Conservation (phyloP, 1,140 invertebrate species). For the Apis cerana region DNA sequence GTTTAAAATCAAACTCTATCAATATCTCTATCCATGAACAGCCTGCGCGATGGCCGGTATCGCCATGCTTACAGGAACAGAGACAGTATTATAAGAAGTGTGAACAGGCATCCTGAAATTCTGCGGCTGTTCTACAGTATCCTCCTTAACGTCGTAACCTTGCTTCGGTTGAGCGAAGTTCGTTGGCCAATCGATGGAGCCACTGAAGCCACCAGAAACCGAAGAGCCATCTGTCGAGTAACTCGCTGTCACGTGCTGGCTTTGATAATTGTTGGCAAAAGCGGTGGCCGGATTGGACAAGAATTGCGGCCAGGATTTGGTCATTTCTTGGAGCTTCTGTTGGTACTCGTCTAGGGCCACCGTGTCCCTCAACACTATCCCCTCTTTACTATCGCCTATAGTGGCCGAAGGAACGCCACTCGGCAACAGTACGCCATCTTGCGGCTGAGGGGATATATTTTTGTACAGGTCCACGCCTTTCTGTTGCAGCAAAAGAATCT, state of each 20-base stretch:
- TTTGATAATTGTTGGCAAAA: neutral
- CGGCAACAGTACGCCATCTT: constrained; percentile 42
- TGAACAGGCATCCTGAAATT: constrained; percentile 65
- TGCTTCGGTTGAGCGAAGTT: constrained; percentile 59
- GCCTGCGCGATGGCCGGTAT: neutral
- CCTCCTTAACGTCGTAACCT: constrained; percentile 67
- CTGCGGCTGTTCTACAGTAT: constrained; percentile 54
- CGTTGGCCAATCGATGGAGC: constrained; percentile 29
- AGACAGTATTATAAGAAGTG: constrained; percentile 27
- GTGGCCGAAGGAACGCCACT: constrained; percentile 55
- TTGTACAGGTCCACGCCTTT: constrained; percentile 10
- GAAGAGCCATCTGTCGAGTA: neutral
- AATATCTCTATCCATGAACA: constrained; percentile 20
- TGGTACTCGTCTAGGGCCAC: constrained; percentile 72
- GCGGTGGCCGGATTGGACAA: neutral
- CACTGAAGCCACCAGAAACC: neutral
- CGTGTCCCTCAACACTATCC: constrained; percentile 69
- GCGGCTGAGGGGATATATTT: neutral
- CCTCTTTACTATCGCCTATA: constrained; percentile 58
- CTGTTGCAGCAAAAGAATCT: neutral
- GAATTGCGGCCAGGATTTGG: constrained; percentile 69
- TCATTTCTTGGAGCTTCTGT: constrained; percentile 71
- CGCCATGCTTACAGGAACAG: neutral
- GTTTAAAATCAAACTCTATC: no score
- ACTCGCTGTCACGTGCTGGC: neutral